Evolutionary conservation across 2,113 vertebrate genomes (phyloP).

Genomic region (Heteronetta atricapilla): DNA sequence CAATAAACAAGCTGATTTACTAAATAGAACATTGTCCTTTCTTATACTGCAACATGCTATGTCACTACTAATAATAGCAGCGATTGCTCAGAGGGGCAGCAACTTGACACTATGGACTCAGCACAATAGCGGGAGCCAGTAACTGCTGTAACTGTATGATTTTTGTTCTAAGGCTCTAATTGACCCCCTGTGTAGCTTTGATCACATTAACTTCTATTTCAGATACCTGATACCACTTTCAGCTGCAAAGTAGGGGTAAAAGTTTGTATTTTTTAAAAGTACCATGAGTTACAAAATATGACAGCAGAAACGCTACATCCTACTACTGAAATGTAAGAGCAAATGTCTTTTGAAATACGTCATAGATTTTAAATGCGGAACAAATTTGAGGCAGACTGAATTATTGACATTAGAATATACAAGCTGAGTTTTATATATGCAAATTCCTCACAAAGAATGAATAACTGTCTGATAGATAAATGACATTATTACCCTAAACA

Average conservation of each 20-base stretch:
- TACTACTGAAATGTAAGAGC: background rate
- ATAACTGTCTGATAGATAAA: background rate
- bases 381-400: rapidly evolving
- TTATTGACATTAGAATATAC: rapidly evolving
- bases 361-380: background rate
- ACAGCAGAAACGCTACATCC: background rate
- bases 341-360: background rate
- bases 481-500: background rate
- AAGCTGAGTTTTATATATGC: background rate
- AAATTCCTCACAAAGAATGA: constrained; percentile 21
- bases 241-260: background rate
- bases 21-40: background rate
- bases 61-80: background rate
- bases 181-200: no score
- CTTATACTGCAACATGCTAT: rapidly evolving
- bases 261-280: background rate
- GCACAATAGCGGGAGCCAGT: background rate
- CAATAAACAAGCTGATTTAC: background rate
- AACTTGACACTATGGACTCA: background rate
- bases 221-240: background rate
- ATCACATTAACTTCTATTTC: background rate
- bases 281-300: rapidly evolving
- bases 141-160: background rate
- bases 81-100: background rate
- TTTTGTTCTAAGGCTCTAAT: background rate